Evolutionary conservation across 37 sponge, comb jelly and placozoan species (phyloP), one percentile per base, ranked within the genome.

Genomic region (Cliona cf. orientalis): DNA sequence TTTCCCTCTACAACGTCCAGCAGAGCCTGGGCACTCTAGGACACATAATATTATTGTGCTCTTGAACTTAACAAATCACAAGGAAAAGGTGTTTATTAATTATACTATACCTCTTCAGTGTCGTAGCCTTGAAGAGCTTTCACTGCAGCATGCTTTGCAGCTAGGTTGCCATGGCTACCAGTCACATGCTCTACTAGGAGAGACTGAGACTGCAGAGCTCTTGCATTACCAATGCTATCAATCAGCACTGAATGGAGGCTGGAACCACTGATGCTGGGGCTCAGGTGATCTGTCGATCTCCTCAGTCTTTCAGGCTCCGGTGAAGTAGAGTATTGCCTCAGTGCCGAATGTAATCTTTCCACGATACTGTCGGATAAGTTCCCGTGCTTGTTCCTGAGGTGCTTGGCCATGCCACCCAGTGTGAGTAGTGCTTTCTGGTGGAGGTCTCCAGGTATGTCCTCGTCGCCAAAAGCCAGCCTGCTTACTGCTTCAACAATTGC

Each of bases 191-290:
- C 41, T 1, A 61, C 55, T 11, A 91, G 46, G 6, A 34, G 66
- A 34, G 38, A 29, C 28, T 72, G 40, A 14, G 81, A 81, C 12
- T 58, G 9, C 19, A 41, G 62, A 32, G 81, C 40, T 23, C 78
- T 73, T 45, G 86, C 80, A 80, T 91, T 91, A 2, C 86, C 91
- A 46, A 91, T 43, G 43, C 86, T 73, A 37, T 91, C 86, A 9
- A 91, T 23, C 25, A 91, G 46, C 5, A 65, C 42, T 6, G 75
- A 41, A 86, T 86, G 79, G 34, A 55, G 56, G 26, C 38, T n/a
- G 25, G 55, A 39, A 66, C 22, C 44, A 72, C 12, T 7, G 12
- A 3, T 7, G 5, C 29, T 23, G 22, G 11, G 3, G 17, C 44
- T 46, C 32, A 4, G 39, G 23, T 5, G 5, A 4, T 67, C 68